These are phyloP conservation scores for Drosophila trapezifrons DNA, from an alignment of 1,140 invertebrate genomes.

Conservation along the genomic window DNA sequence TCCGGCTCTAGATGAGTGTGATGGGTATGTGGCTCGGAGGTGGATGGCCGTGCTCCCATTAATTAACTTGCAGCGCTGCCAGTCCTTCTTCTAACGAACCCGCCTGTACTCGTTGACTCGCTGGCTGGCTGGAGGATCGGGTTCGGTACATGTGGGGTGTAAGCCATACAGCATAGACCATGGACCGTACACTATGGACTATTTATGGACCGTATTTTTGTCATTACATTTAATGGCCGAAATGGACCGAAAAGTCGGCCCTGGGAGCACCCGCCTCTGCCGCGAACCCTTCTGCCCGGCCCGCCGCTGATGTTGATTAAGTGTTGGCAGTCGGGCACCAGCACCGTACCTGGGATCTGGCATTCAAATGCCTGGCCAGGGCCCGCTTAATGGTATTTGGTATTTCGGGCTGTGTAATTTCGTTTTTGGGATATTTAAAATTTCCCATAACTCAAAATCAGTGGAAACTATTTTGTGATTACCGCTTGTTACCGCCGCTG, in stretches of 20 bases:
- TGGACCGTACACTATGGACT: conserved; percentile 28
- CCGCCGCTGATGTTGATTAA: conserved; percentile 43
- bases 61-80: conserved; percentile 5
- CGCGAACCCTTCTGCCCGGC: no score
- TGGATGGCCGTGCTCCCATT: no score
- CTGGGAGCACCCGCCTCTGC: conserved; percentile 42
- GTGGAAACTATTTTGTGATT: conserved; percentile 77
- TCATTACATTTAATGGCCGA: conserved; percentile 75
- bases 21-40: no score
- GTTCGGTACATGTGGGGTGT: conserved; percentile 16
- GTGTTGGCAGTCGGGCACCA: conserved; percentile 23
- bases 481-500: conserved; percentile 69
- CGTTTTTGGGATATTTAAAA: conserved; percentile 62
- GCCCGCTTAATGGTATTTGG: conserved; percentile 69
- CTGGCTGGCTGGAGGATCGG: not conserved
- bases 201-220: conserved; percentile 41
- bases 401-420: conserved; percentile 58
- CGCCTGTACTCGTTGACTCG: no score
- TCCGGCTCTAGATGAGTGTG: no score
- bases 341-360: not conserved
- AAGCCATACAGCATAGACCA: no score
- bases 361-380: conserved; percentile 40
- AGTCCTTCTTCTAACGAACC: conserved; percentile 1
- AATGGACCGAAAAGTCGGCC: conserved; percentile 22
- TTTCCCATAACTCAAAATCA: conserved; percentile 79